These are phyloP conservation scores for Platycercus adscitus DNA, from an alignment of 2,113 vertebrate species.

Conservation along the genomic window DNA sequence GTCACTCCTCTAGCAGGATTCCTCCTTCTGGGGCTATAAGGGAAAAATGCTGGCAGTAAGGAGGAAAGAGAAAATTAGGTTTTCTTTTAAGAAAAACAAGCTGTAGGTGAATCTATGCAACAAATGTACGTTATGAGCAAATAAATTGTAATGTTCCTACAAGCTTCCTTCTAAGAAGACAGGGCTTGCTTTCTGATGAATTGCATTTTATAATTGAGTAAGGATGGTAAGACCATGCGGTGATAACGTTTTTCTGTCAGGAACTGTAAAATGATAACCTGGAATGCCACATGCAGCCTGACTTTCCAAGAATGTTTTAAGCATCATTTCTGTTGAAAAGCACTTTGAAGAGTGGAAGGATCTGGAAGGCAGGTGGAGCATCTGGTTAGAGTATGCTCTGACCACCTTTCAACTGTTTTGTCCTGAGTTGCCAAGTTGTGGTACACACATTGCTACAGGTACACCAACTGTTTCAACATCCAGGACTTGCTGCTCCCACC, in stretches of 20 bases:
- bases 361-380: background rate
- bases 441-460: background rate
- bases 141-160: background rate
- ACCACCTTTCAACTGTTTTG: background rate
- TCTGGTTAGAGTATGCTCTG: background rate
- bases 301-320: background rate
- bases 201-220: background rate
- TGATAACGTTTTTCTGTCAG: background rate
- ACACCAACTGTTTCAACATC: background rate
- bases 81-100: background rate
- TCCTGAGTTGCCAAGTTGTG: background rate
- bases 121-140: background rate
- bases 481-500: background rate
- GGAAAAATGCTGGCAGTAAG: background rate
- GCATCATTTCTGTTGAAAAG: background rate
- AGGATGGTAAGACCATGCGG: background rate
- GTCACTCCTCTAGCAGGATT: background rate
- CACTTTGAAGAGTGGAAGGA: background rate
- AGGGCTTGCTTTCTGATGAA: background rate
- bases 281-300: background rate
- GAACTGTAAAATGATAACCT: background rate
- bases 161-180: background rate
- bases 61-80: background rate
- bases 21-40: accelerated
- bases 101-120: background rate